Percentiles rank a stretch among this genome's conserved stretches.
Conservation (phyloP, 2,113 vertebrate genomes). For the Cricetomys ansorgei region DNA sequence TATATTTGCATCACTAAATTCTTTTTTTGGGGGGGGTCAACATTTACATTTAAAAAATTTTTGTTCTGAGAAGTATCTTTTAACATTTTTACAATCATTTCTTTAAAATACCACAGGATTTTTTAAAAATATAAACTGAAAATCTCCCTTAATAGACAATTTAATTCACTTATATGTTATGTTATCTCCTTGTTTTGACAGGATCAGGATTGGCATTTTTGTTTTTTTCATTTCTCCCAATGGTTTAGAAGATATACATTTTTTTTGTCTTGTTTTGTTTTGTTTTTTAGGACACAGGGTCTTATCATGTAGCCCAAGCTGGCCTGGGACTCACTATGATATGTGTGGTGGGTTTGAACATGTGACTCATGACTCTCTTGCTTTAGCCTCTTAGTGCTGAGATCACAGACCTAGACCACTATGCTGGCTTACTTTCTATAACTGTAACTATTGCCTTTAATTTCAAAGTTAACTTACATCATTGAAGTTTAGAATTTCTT, state of each 20-base stretch:
- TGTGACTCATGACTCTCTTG: too few species aligned
- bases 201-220: background rate
- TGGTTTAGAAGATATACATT: background rate
- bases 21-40: constrained; percentile 18
- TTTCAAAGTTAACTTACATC: constrained; percentile 2
- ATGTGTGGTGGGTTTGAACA: background rate
- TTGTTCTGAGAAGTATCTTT: too few species aligned
- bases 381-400: background rate
- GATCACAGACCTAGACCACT: background rate
- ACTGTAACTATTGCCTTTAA: background rate
- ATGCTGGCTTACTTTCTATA: background rate
- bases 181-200: background rate
- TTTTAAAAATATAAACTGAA: background rate
- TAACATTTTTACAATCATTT: background rate
- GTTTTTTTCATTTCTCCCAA: background rate
- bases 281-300: background rate
- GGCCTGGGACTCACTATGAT: background rate
- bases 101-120: background rate
- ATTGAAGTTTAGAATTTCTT: background rate
- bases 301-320: background rate
- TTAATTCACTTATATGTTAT: background rate
- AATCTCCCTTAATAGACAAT: background rate
- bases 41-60: background rate
- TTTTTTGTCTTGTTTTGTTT: background rate
- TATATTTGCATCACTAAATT: background rate